Evolutionary conservation across 1,140 invertebrate genomes (phyloP), one percentile per base, ranked within the genome.

Genomic region (Drosophila miranda): DNA sequence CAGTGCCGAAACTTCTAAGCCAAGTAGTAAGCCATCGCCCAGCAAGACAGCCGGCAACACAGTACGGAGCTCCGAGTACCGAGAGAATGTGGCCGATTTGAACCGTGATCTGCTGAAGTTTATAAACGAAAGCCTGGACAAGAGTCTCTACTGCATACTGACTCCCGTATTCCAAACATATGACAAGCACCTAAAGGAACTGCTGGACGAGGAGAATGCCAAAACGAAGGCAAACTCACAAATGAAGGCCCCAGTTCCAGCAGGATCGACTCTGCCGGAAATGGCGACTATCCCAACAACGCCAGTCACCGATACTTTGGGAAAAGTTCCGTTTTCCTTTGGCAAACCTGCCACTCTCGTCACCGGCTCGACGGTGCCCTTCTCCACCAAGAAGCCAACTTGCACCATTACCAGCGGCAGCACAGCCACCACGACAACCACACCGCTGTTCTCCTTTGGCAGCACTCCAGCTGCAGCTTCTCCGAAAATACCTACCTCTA

Each of bases 151-250:
- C 71, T 97, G 97, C 90, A 95, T 97, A 89, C 92, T 99, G 6
- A 95, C 95, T 16, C 97, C 97, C 43, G 95, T 98, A 82, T 98
- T 98, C 91, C 93, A 93, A 63, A 97, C 98, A 91, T 99, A 99
- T 92, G 95, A 96, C 75, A 95, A 94, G 76, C 93, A 95, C 91
- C 90, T 96, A 2, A 93, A 93, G 69, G 93, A 95, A 76, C 93
- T 96, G 38, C 92, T 94, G 21, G 45, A 75, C 74, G 49, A 91
- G 91, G 78, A 80, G 11, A 43, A 16, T 7, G 91, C 80, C 67
- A 68, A 16, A 62, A 77, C 23, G 5, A 67, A 23, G 9, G n/a
- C 67, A 48, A 38, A 46, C 6, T n/a, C 44, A 2, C 8, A 9
- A 16, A 1, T 46, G 6, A 38, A 54, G 11, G 23, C 51, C 26